Evolutionary conservation across 2,113 vertebrate genomes (phyloP).

Genomic region (Promerops cafer): DNA sequence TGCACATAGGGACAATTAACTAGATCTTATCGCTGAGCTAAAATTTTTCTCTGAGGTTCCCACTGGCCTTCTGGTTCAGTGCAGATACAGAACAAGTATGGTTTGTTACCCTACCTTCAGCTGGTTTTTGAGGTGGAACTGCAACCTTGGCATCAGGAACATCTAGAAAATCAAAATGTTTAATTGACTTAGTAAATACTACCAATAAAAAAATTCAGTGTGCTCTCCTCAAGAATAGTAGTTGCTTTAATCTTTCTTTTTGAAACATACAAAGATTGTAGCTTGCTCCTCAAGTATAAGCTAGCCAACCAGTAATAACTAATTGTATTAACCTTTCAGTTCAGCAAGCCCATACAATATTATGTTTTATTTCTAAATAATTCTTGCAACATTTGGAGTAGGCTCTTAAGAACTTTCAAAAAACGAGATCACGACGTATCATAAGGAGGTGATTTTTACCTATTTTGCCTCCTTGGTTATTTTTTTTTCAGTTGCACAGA

Average conservation of each 20-base stretch:
- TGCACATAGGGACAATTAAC: neutral
- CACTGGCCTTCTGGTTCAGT: neutral
- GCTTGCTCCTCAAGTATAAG: neutral
- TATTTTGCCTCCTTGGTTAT: neutral
- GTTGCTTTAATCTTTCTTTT: neutral
- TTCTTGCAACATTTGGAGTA: neutral
- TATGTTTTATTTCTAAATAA: neutral
- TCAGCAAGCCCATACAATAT: neutral
- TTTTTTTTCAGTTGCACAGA: neutral
- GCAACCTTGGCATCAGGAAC: constrained; percentile 80
- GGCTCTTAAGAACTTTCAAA: neutral
- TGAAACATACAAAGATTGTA: neutral
- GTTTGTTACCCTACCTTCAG: constrained; percentile 70
- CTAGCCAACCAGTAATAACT: neutral
- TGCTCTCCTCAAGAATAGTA: neutral
- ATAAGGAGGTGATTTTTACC: neutral
- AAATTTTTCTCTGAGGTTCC: neutral
- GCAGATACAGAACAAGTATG: neutral
- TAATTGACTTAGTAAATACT: neutral
- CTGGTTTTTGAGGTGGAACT: constrained; percentile 73
- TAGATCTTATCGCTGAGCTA: neutral
- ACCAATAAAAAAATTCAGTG: neutral
- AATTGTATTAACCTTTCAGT: neutral
- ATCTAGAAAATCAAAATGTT: constrained; percentile 69
- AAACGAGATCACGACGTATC: neutral